A percentile compares a stretch with the other conserved stretches of the same genome.
Conservation (phyloP, 2,797 vertebrate species). For the Denticeps clupeoides region DNA sequence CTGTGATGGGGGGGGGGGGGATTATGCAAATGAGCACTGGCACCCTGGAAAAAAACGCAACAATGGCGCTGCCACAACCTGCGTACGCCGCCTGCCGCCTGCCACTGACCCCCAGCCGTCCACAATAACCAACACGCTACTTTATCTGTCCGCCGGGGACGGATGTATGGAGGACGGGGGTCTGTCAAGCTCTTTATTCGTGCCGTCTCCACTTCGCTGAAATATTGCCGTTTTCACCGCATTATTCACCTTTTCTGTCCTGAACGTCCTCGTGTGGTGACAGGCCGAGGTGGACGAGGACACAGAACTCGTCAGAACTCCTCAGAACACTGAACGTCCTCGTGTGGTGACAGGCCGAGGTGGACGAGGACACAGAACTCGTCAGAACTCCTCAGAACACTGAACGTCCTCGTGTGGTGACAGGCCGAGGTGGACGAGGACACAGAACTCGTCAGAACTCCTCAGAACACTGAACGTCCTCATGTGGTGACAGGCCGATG, state of each 20-base stretch:
- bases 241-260: conserved; percentile 16
- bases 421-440: conserved; percentile 20
- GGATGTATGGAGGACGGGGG: conserved; percentile 17
- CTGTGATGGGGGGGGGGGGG: conserved; percentile 37
- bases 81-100: conserved; percentile 13
- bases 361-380: conserved; percentile 11
- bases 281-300: conserved; percentile 20
- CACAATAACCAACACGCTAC: conserved; percentile 35
- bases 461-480: conserved; percentile 7
- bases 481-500: conserved; percentile 20
- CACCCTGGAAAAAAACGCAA: conserved; percentile 48
- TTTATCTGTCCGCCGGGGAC: conserved; percentile 38
- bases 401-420: conserved; percentile 16
- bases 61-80: conserved; percentile 57
- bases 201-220: conserved; percentile 25
- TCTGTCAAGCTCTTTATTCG: conserved; percentile 31
- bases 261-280: conserved; percentile 17
- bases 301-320: conserved; percentile 3
- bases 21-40: conserved; percentile 64
- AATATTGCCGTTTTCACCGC: conserved; percentile 17
- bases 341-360: conserved; percentile 20
- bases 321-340: conserved; percentile 7
- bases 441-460: conserved; percentile 3
- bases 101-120: conserved; percentile 41
- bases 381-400: conserved; percentile 4